Percentiles rank a stretch among this genome's conserved stretches.
Conservation (phyloP, 2,113 vertebrate species). For the Halichoerus grypus region DNA sequence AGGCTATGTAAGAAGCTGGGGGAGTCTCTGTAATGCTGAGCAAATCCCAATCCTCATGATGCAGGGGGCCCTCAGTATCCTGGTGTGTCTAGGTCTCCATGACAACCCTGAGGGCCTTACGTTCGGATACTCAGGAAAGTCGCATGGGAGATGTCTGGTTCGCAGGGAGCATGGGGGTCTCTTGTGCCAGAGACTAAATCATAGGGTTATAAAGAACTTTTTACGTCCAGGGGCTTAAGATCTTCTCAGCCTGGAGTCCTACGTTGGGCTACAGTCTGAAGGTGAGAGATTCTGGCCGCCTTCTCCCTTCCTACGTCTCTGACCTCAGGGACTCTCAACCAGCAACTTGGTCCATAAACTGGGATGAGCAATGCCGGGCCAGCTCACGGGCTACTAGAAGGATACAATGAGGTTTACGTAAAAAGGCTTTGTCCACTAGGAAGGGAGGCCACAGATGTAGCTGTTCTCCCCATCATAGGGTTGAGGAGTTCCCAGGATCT, state of each 20-base stretch:
- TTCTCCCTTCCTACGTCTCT: not conserved
- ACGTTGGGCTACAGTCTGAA: accelerated
- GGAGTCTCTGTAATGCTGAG: not conserved
- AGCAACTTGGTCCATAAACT: not conserved
- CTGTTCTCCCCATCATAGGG: not conserved
- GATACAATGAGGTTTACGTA: not conserved
- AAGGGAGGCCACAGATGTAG: accelerated
- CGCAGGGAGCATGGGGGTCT: not conserved
- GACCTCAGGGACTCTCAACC: not conserved
- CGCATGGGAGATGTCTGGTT: not conserved
- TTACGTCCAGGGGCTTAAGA: not conserved
- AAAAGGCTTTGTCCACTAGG: not conserved
- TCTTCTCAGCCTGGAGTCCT: not conserved
- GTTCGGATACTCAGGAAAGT: not conserved
- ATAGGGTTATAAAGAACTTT: not conserved
- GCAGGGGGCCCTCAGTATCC: not conserved
- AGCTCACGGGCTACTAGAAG: not conserved
- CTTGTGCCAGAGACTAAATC: accelerated
- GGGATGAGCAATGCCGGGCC: not conserved
- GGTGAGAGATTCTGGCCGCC: not conserved
- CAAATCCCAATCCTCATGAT: not conserved
- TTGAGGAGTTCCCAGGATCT: not conserved
- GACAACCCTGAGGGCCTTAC: slow-evolving; percentile 62
- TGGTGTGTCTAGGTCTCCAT: slow-evolving; percentile 68
- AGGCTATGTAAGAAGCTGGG: not conserved